Conservation (phyloP, 2,888 invertebrate species). For the Platerodrilus igneus region DNA sequence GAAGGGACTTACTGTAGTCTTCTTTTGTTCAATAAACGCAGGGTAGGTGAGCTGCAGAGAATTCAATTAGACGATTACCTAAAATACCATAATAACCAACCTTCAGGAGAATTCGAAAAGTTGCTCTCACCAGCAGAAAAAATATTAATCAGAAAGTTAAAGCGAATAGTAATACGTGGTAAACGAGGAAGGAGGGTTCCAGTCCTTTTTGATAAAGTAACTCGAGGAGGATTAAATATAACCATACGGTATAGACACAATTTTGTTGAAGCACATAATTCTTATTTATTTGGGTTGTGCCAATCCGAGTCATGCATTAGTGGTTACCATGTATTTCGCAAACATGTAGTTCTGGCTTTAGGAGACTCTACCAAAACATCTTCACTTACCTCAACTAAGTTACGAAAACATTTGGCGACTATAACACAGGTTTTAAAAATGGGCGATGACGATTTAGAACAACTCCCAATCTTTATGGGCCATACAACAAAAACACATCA, state of each 20-base stretch:
- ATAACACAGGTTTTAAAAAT: constrained; percentile 2
- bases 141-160: constrained; percentile 7
- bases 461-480: too few species aligned
- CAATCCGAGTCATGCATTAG: background rate
- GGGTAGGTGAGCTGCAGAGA: constrained; percentile 19
- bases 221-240: constrained; percentile 8
- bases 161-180: constrained; percentile 10
- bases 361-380: background rate
- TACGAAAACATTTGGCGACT: constrained; percentile 1
- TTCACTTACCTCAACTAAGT: background rate
- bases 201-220: constrained; percentile 10
- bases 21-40: constrained; percentile 17
- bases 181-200: constrained; percentile 12
- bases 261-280: background rate
- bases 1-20: constrained; percentile 19
- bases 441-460: too few species aligned
- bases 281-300: background rate
- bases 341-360: constrained; percentile 1
- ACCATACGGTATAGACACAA: background rate
- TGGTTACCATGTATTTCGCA: constrained; percentile 2
- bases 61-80: constrained; percentile 3
- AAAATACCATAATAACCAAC: background rate
- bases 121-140: constrained; percentile 8
- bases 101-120: constrained; percentile 9
- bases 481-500: too few species aligned